phyloP scores from a whole-genome alignment of 2,888 invertebrate genomes.

The Pseudococcus viburni region DNA sequence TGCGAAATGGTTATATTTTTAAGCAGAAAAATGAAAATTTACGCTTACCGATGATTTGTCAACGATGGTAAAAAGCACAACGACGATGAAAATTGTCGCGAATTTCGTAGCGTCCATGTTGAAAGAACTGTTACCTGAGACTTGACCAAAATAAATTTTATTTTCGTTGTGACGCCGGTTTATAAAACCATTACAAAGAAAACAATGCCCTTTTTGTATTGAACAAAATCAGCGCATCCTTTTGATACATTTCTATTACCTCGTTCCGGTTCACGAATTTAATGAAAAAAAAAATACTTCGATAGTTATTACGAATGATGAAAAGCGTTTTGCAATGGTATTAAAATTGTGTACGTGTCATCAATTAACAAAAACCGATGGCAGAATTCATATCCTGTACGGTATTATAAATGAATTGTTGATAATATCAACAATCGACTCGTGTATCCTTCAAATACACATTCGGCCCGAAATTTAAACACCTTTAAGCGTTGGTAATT shows the following conservation, averaged over 20 bases:
- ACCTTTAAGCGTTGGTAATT: constrained; percentile 15
- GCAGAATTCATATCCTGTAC: constrained; percentile 45
- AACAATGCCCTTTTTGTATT: constrained; percentile 48
- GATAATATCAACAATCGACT: constrained; percentile 45
- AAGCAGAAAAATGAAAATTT: neutral
- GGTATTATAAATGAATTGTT: constrained; percentile 36
- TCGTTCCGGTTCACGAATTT: constrained; percentile 58
- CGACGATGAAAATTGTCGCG: neutral
- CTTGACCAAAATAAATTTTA: constrained; percentile 41
- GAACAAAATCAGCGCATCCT: constrained; percentile 32
- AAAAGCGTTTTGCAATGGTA: constrained; percentile 54
- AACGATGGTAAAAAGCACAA: neutral
- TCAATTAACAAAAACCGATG: constrained; percentile 53
- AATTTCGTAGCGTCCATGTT: constrained; percentile 36
- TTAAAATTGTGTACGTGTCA: constrained; percentile 34
- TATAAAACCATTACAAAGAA: constrained; percentile 35
- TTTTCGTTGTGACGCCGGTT: constrained; percentile 11
- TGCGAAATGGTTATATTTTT: neutral
- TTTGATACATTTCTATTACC: constrained; percentile 38
- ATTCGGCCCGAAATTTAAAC: constrained; percentile 18
- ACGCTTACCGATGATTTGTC: neutral
- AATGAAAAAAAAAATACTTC: constrained; percentile 48
- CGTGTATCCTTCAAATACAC: constrained; percentile 9
- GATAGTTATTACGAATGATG: constrained; percentile 59
- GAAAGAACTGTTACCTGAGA: constrained; percentile 34